Conservation (phyloP, 1,140 invertebrate species). For the Bombyx mandarina region DNA sequence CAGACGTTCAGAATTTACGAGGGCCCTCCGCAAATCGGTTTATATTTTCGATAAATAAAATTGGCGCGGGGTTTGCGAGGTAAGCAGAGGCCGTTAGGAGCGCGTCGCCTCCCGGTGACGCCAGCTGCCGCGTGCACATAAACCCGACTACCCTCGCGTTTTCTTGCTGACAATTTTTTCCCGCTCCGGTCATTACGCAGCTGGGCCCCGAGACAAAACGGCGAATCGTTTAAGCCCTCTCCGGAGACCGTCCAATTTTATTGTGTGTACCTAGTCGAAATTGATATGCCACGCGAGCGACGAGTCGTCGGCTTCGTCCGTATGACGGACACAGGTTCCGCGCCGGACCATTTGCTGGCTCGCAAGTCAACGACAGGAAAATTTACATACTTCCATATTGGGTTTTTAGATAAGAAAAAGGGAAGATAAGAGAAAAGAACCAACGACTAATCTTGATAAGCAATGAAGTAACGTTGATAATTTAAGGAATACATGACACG, state of each 20-base stretch:
- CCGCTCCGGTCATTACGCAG: constrained; percentile 66
- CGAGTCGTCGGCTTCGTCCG: constrained; percentile 30
- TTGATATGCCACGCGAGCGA: constrained; percentile 64
- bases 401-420: too few relatives aligned
- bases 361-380: constrained; percentile 9
- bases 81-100: constrained; percentile 68
- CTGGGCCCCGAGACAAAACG: constrained; percentile 69
- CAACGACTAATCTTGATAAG: too few relatives aligned
- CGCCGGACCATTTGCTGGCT: constrained; percentile 27
- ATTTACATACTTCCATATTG: too few relatives aligned
- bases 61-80: constrained; percentile 68
- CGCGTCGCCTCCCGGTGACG: constrained; percentile 39
- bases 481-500: too few relatives aligned
- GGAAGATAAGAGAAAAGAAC: too few relatives aligned
- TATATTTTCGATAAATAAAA: constrained; percentile 72
- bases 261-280: constrained; percentile 67
- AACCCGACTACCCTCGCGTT: constrained; percentile 66
- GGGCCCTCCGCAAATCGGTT: constrained; percentile 65
- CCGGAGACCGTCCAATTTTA: constrained; percentile 68
- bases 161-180: constrained; percentile 71
- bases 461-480: too few relatives aligned
- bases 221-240: constrained; percentile 70
- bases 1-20: constrained; percentile 60
- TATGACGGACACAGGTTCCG: constrained; percentile 32
- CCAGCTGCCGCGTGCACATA: constrained; percentile 64